Conservation (phyloP, 1,140 invertebrate species). For the Cyrtorhinus lividipennis region DNA sequence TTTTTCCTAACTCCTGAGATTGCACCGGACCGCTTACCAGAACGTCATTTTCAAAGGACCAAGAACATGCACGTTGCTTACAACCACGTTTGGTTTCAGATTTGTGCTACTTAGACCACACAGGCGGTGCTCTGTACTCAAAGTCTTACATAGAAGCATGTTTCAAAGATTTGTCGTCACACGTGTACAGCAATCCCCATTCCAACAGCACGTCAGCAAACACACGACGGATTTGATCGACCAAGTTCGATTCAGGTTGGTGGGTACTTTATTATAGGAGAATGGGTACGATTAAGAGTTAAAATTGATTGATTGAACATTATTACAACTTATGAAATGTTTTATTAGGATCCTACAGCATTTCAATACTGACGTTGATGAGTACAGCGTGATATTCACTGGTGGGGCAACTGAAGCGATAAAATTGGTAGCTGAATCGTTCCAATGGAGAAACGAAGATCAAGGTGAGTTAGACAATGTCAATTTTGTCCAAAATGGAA, state of each 20-base stretch:
- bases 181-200: constrained; percentile 82
- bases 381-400: constrained; percentile 83
- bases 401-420: constrained; percentile 71
- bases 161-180: constrained; percentile 45
- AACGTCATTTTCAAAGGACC: no score
- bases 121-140: constrained; percentile 71
- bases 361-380: constrained; percentile 64
- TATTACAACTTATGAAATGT: no score
- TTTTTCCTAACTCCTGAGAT: no score
- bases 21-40: no score
- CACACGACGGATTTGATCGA: constrained; percentile 65
- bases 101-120: constrained; percentile 77
- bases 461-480: no score
- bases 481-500: no score
- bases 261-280: constrained; percentile 12
- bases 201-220: constrained; percentile 49
- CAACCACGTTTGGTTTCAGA: constrained; percentile 37
- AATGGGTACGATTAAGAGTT: no score
- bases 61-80: no score
- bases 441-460: constrained; percentile 36
- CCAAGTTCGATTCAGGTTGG: constrained; percentile 58
- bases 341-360: constrained; percentile 57
- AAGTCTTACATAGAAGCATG: constrained; percentile 52
- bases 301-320: no score
- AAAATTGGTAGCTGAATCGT: constrained; percentile 70